Conservation (phyloP, 2,113 vertebrate genomes). For the Notothenia rossii region DNA sequence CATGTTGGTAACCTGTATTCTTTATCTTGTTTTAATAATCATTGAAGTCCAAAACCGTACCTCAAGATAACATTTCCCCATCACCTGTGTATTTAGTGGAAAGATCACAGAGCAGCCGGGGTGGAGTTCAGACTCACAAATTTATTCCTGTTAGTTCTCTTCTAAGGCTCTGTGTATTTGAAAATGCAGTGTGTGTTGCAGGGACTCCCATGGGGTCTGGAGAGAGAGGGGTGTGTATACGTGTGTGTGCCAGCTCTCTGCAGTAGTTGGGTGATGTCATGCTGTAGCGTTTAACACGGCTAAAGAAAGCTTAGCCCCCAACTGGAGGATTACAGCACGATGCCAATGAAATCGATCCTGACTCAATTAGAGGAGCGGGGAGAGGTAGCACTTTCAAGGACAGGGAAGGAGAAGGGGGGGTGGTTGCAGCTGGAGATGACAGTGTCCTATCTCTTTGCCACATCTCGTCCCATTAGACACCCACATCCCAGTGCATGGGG, state of each 20-base stretch:
- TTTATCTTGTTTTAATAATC: no score
- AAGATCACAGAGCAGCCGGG: background rate
- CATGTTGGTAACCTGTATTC: no score
- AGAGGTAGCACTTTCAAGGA: slow-evolving; percentile 75
- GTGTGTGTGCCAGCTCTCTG: slow-evolving; percentile 69
- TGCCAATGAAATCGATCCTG: slow-evolving; percentile 83
- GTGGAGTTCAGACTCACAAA: slow-evolving; percentile 16
- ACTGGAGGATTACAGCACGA: slow-evolving; percentile 78
- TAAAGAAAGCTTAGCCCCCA: slow-evolving; percentile 83
- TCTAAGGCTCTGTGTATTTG: slow-evolving; percentile 8
- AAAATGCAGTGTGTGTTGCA: slow-evolving; percentile 39
- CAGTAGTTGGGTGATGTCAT: slow-evolving; percentile 81
- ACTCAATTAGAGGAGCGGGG: slow-evolving; percentile 71
- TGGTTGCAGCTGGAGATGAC: slow-evolving; percentile 60
- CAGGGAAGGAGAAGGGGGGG: slow-evolving; percentile 55
- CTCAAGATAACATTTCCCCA: no score
- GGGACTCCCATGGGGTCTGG: slow-evolving; percentile 50
- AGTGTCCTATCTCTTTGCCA: slow-evolving; percentile 59
- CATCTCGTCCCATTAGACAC: slow-evolving; percentile 51
- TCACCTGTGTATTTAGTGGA: background rate
- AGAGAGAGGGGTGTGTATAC: slow-evolving; percentile 38
- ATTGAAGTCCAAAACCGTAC: no score
- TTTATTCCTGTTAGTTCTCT: background rate
- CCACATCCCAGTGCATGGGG: slow-evolving; percentile 19
- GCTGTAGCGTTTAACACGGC: slow-evolving; percentile 83